Base-by-base conservation (phyloP, 2,888 invertebrate genomes). In the Elaeidobius kamerunicus region DNA sequence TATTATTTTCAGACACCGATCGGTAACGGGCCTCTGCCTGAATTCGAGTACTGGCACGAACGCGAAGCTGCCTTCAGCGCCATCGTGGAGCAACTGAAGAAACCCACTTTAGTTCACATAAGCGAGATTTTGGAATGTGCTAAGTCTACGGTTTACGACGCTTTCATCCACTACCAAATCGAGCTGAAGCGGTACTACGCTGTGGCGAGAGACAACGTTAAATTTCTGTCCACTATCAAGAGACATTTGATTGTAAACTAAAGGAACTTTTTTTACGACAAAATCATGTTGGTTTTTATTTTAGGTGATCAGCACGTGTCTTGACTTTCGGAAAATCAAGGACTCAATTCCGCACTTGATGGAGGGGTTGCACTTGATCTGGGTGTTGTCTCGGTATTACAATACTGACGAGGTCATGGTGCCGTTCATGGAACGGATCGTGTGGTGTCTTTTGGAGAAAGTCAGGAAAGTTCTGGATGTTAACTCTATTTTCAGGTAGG, bases 301-400 rank as follows among this genome's bases (percentile, higher is more conserved):
- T 19, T 60, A 75, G 74, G 66, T 67, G 1, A 63, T 75, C 19
- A 67, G 69, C 2, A 58, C 62, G n/a, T 65, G 66, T 23, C 79
- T 82, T 0, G 82, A 86, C 18, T 86, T 92, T 54, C 76, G 81
- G 49, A 80, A 82, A 68, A 84, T 92, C 15, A 79, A 80, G 9
- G 83, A 88, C 32, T 79, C 84, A 3, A 78, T 95, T 18, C 87
- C 89, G 0, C 81, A 85, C 50, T 73, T 94, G 56, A 87, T 92
- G 76, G 88, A 91, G 58, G 89, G 91, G 1, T 72, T 95, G 30
- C 84, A 88, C 62, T 86, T 94, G 79, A 87, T 94, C 66, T 95
- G 95, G 95, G 86, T 93, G 42, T 79, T 95, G 46, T 94, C 94
- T 0, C 76, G 83, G 43, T 90, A 91, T 64, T 95, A 89, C 69